Evolutionary conservation across 2,888 invertebrate species (phyloP).

Genomic region (Trissoscelio sp.): DNA sequence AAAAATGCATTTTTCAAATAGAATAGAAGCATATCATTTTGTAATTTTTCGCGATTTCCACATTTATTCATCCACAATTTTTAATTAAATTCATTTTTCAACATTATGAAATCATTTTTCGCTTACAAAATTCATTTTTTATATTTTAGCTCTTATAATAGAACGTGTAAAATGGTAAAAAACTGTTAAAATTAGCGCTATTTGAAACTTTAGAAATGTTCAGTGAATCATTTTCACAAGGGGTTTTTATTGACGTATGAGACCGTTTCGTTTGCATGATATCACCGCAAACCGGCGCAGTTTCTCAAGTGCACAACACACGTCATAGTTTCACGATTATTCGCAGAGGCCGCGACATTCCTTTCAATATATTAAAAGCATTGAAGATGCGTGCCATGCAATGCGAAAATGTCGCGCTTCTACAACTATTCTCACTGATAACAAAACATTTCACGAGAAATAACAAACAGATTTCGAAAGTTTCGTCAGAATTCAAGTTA

Average conservation of each 20-base stretch:
- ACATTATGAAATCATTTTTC: too few relatives aligned
- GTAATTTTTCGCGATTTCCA: too few relatives aligned
- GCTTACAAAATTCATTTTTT: too few relatives aligned
- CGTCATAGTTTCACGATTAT: constrained; percentile 60
- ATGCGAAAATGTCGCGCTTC: constrained; percentile 1
- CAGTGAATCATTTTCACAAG: too few relatives aligned
- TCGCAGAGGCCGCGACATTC: constrained; percentile 49
- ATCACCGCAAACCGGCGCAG: constrained; percentile 46
- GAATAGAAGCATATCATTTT: too few relatives aligned
- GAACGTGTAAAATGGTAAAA: too few relatives aligned
- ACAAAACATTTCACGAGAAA: constrained; percentile 21
- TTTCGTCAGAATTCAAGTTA: neutral
- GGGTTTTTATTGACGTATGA: constrained; percentile 47
- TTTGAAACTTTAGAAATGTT: too few relatives aligned
- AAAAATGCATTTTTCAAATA: too few relatives aligned
- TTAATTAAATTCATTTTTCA: too few relatives aligned
- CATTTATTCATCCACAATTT: too few relatives aligned
- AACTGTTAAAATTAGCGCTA: too few relatives aligned
- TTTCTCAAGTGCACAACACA: constrained; percentile 55
- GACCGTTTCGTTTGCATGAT: constrained; percentile 37
- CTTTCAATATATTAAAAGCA: constrained; percentile 58
- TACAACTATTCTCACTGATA: constrained; percentile 23
- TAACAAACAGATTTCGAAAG: neutral
- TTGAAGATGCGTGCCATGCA: constrained; percentile 32
- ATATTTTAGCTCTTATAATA: too few relatives aligned